Conservation (phyloP, 1,140 invertebrate species). For the Drosophila subobscura region DNA sequence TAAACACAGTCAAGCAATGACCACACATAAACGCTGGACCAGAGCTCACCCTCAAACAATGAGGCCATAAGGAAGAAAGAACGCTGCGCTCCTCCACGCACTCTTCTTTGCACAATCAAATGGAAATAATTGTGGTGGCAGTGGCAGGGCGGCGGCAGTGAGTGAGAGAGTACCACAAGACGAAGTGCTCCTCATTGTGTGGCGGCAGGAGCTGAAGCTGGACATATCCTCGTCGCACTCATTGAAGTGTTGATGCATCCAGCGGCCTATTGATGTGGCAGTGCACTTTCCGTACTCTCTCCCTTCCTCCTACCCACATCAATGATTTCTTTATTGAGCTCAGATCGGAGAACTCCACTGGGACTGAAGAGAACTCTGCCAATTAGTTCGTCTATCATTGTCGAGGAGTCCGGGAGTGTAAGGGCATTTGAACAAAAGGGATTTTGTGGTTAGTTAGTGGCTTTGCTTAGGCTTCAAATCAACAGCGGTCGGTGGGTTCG, state of each 20-base stretch:
- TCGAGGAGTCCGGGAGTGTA: slow-evolving; percentile 7
- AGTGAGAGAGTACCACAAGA: slow-evolving; percentile 42
- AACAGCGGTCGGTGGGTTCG: not conserved
- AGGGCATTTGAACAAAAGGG: slow-evolving; percentile 42
- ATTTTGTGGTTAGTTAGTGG: slow-evolving; percentile 76
- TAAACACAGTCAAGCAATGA: slow-evolving; percentile 71
- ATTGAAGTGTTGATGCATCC: slow-evolving; percentile 79
- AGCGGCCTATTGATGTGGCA: slow-evolving; percentile 61
- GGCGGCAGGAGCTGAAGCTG: slow-evolving; percentile 37
- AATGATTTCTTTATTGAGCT: slow-evolving; percentile 73
- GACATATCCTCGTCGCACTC: slow-evolving; percentile 43
- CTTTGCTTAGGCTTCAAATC: slow-evolving; percentile 33
- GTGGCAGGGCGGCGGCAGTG: not conserved
- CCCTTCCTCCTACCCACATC: slow-evolving; percentile 16
- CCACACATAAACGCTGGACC: slow-evolving; percentile 56
- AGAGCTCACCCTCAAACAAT: slow-evolving; percentile 39
- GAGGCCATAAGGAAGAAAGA: slow-evolving; percentile 52
- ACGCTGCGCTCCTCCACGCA: slow-evolving; percentile 57
- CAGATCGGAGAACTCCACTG: slow-evolving; percentile 50
- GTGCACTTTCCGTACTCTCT: slow-evolving; percentile 12
- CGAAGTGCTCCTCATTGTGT: slow-evolving; percentile 66
- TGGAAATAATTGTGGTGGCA: slow-evolving; percentile 78
- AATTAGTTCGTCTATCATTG: slow-evolving; percentile 66
- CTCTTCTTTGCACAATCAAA: slow-evolving; percentile 80
- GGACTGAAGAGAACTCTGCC: slow-evolving; percentile 50